Evolutionary conservation across 2,888 invertebrate genomes (phyloP), one percentile per base, ranked within the genome.

Genomic region (Ditylenchus weischeri): DNA sequence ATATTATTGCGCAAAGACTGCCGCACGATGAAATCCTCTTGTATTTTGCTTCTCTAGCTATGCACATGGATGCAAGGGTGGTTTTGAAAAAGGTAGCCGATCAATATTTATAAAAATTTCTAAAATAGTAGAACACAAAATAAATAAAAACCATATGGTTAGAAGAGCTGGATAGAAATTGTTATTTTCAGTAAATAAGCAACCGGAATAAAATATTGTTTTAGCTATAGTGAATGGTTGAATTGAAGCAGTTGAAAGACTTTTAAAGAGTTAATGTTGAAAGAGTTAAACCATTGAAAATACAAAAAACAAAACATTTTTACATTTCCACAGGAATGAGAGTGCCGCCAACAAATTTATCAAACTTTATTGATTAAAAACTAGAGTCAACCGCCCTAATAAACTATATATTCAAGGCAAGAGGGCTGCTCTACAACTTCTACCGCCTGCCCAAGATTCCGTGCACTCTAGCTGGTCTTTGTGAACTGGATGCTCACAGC

Each of bases 51-150:
- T 93, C 93, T 13, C 86, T 95, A 75, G 93, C 94, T 29, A 93
- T 93, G 91, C 94, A 93, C 84, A 95, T 95, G 94, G 92, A 93
- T 83, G 93, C 92, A 0, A 89, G 90, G 57, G 86, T 93, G 21
- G 92, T 94, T 67, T 86, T 93, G 47, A 88, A 91, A 72, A 94
- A 94, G 86, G 88, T 87, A 21, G n/a, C 35, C n/a, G 49, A 11
- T 10, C 10, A 4, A 2, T 4, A 18, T 43, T 18, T 1, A 35
- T 43, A 11, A 11, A 18, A 64, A 65, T 11, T 29, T 64, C 23
- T n/a, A 29, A 54, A 54, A 13, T 11, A 54, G n/a, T 4, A 23
- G 2, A 2, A 29, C 29, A 54, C 19, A 15, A 19, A 19, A 50
- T 18, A 54, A 10, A 54, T 23, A 54, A 13, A 2, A 43, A 13